Evolutionary conservation across 2,888 invertebrate species (phyloP).

Genomic region (Aleiodes leptofemur): DNA sequence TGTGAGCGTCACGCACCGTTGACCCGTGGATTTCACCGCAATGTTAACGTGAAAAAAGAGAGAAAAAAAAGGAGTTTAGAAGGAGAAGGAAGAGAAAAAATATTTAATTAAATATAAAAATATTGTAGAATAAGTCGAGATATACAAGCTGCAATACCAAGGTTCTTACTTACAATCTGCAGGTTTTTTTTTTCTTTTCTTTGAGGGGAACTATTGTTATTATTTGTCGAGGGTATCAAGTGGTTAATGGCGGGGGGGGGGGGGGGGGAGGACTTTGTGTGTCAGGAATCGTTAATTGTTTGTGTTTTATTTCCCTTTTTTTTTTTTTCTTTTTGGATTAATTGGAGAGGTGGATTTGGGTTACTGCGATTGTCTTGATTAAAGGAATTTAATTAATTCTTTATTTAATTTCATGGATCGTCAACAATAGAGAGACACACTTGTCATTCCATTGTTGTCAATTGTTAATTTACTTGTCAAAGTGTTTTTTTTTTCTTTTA

Average conservation of each 20-base stretch:
- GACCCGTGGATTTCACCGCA: slow-evolving; percentile 55
- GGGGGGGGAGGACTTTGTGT: too few species aligned
- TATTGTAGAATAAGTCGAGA: background rate
- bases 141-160: background rate
- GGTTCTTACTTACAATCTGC: background rate
- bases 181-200: background rate
- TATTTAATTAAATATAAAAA: background rate
- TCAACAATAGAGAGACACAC: too few species aligned
- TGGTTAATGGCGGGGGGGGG: background rate
- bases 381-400: too few species aligned
- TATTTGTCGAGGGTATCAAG: background rate
- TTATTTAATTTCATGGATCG: too few species aligned
- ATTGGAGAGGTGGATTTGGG: too few species aligned
- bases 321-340: too few species aligned
- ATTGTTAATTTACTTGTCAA: too few species aligned
- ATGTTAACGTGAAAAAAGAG: background rate
- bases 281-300: too few species aligned
- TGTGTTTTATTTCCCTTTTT: too few species aligned
- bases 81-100: background rate
- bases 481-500: too few species aligned
- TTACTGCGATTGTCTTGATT: too few species aligned
- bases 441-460: too few species aligned
- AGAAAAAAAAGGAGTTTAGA: slow-evolving; percentile 2
- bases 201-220: background rate
- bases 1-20: slow-evolving; percentile 56